Base-by-base conservation (phyloP, 2,888 invertebrate genomes). In the Lithophane socia region DNA sequence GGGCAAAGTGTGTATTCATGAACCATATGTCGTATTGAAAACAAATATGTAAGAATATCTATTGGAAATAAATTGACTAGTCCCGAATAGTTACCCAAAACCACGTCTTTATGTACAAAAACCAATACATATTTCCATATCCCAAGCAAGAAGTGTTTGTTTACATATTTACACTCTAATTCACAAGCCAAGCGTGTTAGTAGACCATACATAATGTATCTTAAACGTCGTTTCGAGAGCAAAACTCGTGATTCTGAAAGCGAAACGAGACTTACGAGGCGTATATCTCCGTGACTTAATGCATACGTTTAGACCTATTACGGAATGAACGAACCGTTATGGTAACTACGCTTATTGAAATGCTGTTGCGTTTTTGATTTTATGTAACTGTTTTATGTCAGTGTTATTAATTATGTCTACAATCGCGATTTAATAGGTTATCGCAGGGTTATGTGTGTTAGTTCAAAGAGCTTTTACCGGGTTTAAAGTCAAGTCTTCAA, bases 211-310 rank as follows among this genome's bases (percentile, higher is more conserved):
- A 80, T 86, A 80, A 88, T 79, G 79, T 75, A 77, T 77, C 87
- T 90, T 89, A 86, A 90, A 80, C 88, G 88, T 90, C 89, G 92
- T 93, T 92, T 92, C 90, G 95, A 96, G 94, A 95, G 94, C 91
- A 94, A 95, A 93, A 94, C 93, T 92, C 92, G 92, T 94, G 93
- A 93, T 94, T 94, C 94, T 91, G 95, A 95, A 95, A 96, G 96
- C 91, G 95, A 96, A 92, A 90, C 85, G 85, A 83, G 89, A 89
- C 85, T 87, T 89, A 88, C 88, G 86, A 88, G 80, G 88, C 86
- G 83, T 89, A 87, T 86, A 85, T 87, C 88, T 86, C 86, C 79
- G 75, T 85, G 82, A 87, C 86, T 86, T 86, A 88, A 88, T 89
- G 86, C 86, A 84, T 86, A 85, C 83, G 80, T 87, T 87, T 82